A percentile compares a stretch with the other conserved stretches of the same genome.
phyloP scores from a whole-genome alignment of 2,797 vertebrate genomes.

The Danio tinwini region DNA sequence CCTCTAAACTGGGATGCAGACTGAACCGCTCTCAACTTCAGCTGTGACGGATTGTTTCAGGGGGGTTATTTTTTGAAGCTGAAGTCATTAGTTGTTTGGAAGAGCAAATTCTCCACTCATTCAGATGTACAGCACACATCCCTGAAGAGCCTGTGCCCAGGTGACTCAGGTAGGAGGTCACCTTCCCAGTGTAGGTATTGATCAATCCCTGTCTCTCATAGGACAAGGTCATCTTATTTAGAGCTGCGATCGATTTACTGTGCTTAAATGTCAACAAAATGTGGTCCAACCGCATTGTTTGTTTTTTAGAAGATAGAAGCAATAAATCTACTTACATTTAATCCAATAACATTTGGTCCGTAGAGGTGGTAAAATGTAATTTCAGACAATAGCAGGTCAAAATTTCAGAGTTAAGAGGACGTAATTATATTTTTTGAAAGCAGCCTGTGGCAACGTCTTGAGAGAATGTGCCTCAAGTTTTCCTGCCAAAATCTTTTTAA shows the following conservation, averaged over 20 bases:
- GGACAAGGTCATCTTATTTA: slow-evolving; percentile 48
- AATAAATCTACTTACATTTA: slow-evolving; percentile 14
- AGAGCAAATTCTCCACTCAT: slow-evolving; percentile 43
- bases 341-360: slow-evolving; percentile 18
- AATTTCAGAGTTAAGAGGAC: slow-evolving; percentile 34
- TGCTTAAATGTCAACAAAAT: slow-evolving; percentile 28
- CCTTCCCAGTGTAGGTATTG: slow-evolving; percentile 56
- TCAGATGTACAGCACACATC: slow-evolving; percentile 48
- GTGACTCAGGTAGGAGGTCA: slow-evolving; percentile 53
- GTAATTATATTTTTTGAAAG: slow-evolving; percentile 22
- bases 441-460: neutral
- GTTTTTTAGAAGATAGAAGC: slow-evolving; percentile 14
- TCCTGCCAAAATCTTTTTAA: slow-evolving; percentile 33
- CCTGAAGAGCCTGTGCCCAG: slow-evolving; percentile 47
- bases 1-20: slow-evolving; percentile 50
- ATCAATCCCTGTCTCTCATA: slow-evolving; percentile 45
- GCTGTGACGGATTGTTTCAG: slow-evolving; percentile 54
- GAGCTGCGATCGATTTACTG: slow-evolving; percentile 37
- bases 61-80: slow-evolving; percentile 54
- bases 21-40: slow-evolving; percentile 50
- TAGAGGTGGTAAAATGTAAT: neutral
- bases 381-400: slow-evolving; percentile 20
- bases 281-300: neutral
- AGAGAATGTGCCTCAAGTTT: slow-evolving; percentile 44
- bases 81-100: slow-evolving; percentile 58